Base-by-base conservation (phyloP, 37 sponge, comb jelly and placozoan species). In the Chondrosia reniformis region DNA sequence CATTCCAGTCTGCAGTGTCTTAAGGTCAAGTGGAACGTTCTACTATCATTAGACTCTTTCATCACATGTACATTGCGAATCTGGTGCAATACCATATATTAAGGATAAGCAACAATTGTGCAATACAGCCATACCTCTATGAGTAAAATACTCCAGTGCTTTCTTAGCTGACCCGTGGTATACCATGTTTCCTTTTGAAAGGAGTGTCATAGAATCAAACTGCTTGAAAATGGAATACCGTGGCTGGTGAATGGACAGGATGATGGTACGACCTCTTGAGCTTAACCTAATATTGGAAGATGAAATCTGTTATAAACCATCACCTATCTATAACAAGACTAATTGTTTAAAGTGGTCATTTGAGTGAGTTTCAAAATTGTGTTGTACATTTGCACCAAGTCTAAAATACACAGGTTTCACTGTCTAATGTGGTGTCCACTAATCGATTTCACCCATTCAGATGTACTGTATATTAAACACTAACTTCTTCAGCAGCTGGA, bases 181-280 rank as follows among this genome's bases (percentile, higher is more conserved):
- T 33, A 92, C 85, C 75, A 79, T 55, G 25, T 64, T 37, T 13
- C 92, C 92, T 21, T 81, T 77, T 9, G 88, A 87, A 12, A 92
- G 79, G 3, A 92, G 85, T 30, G 92, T 92, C 8, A 92, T 39
- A 32, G 76, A 45, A 74, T 88, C 83, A 78, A 88, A 92, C 37
- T 81, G 75, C 36, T 85, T 88, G 77, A 81, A 87, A 46, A 92
- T 92, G 56, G 92, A 82, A 56, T 92, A 92, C 25, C 92, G 92
- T 38, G 92, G 92, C 46, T 92, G 92, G 72, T 92, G 92, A 41
- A 92, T 92, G 38, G 92, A 84, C 76, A 92, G 39, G 36, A 92
- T 74, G 27, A 92, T 81, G 34, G 76, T 74, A 1, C 85, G 43
- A 19, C 55, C 75, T n/a, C 43, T 73, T 46, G 24, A n/a, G 22